A percentile compares a stretch with the other conserved stretches of the same genome.
Conservation (phyloP, 2,888 invertebrate species). For the Phengaris arion region DNA sequence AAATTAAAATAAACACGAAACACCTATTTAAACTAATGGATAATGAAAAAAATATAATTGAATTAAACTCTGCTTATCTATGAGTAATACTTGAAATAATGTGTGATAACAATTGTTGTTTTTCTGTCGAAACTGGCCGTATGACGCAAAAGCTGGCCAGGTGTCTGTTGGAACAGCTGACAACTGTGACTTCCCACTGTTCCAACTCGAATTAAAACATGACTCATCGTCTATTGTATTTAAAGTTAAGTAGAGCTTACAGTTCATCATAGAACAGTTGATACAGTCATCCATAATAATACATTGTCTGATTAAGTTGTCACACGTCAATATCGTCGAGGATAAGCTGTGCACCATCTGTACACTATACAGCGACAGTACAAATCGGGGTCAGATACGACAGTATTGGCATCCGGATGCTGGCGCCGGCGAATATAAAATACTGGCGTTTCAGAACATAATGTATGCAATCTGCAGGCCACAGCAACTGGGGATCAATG, state of each 20-base stretch:
- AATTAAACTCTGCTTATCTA: not conserved
- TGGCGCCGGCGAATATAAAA: constrained; percentile 70
- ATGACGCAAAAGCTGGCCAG: constrained; percentile 64
- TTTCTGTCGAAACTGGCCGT: constrained; percentile 58
- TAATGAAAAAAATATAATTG: not conserved
- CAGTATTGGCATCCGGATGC: constrained; percentile 75
- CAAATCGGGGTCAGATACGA: constrained; percentile 72
- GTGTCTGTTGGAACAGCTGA: constrained; percentile 63
- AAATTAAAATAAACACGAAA: too few species aligned
- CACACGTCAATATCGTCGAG: constrained; percentile 35
- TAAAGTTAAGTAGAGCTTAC: not conserved
- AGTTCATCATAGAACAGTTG: too few species aligned
- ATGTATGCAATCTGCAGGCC: constrained; percentile 28
- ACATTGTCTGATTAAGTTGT: constrained; percentile 28
- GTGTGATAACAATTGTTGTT: constrained; percentile 48
- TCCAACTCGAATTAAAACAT: not conserved
- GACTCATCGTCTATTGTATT: not conserved
- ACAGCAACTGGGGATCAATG: not conserved
- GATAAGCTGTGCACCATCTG: constrained; percentile 32
- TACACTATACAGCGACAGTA: constrained; percentile 36
- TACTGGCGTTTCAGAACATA: constrained; percentile 58
- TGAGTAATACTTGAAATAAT: constrained; percentile 43
- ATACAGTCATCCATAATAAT: not conserved
- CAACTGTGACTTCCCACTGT: constrained; percentile 37
- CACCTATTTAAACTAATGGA: too few species aligned